Base-by-base conservation (phyloP, 2,797 vertebrate genomes). In the Epinephelus coioides region DNA sequence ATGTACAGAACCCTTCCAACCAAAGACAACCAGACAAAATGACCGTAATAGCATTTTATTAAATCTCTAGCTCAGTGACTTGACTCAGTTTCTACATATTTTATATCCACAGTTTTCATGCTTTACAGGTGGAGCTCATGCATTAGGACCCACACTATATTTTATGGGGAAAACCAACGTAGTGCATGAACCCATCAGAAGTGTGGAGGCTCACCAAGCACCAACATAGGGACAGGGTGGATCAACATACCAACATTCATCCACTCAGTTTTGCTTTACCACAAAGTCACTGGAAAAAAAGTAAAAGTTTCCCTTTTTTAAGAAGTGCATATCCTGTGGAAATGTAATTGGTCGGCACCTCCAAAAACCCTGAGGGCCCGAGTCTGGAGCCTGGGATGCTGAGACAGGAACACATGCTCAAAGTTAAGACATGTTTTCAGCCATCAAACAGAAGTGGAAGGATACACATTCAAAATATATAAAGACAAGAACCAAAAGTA, bases 41-140 rank as follows among this genome's bases (percentile, higher is more conserved):
- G 53, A 70, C 47, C 63, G 44, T 55, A 71, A 78, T 68, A 82
- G 40, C 50, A 79, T 86, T 85, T 93, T 89, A 81, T 89, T 90
- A 75, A 73, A 75, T 80, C 66, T 72, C 62, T 38, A 69, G 38
- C 68, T 87, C 78, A 75, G 73, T 84, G 63, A 83, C 54, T 40
- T 55, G 83, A 79, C 64, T 76, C 54, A 63, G 55, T 82, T 86
- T 86, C 55, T 83, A 89, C 76, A 86, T 76, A 56, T 71, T 79
- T 72, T 70, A 81, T 73, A 68, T 69, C 68, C 59, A 60, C 64
- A 63, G 59, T 74, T 66, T 38, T 64, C 91, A 90, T 92, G 91
- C 88, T 89, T 90, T 75, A 79, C 71, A 86, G 34, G 55, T 57
- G 55, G 72, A 76, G 72, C 73, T 88, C 89, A 91, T 92, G 90